These are phyloP conservation scores for Dastarcus helophoroides DNA, from an alignment of 2,888 invertebrate genomes.

Conservation along the genomic window DNA sequence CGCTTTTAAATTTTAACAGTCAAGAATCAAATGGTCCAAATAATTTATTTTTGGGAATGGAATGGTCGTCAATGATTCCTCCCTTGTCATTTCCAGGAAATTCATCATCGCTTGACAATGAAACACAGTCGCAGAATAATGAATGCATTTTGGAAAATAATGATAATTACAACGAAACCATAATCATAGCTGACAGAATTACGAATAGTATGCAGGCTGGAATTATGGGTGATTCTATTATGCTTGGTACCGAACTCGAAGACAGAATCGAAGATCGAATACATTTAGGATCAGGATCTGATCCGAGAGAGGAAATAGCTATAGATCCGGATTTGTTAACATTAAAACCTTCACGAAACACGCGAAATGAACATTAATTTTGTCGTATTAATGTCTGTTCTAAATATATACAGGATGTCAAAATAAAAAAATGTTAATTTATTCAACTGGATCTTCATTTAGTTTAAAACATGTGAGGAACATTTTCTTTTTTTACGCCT, in stretches of 20 bases:
- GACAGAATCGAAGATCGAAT: slow-evolving; percentile 21
- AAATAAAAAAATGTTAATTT: too few relatives aligned
- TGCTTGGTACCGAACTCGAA: slow-evolving; percentile 23
- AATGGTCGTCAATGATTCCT: slow-evolving; percentile 29
- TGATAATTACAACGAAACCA: slow-evolving; percentile 25
- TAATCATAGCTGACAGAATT: slow-evolving; percentile 31
- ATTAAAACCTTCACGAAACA: slow-evolving; percentile 24
- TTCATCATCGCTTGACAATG: slow-evolving; percentile 3
- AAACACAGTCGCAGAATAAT: slow-evolving; percentile 6
- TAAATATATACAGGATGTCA: too few relatives aligned
- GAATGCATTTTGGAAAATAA: slow-evolving; percentile 6
- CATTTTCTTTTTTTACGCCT: too few relatives aligned
- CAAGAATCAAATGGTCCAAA: too few relatives aligned
- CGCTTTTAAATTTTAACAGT: too few relatives aligned
- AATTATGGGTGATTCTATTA: slow-evolving; percentile 27
- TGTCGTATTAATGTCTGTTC: too few relatives aligned
- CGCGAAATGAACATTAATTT: slow-evolving; percentile 7
- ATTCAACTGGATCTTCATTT: too few relatives aligned
- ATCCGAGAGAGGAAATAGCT: slow-evolving; percentile 25
- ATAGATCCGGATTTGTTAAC: slow-evolving; percentile 36
- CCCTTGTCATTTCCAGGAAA: slow-evolving; percentile 6
- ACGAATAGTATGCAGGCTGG: slow-evolving; percentile 25
- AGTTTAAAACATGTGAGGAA: too few relatives aligned
- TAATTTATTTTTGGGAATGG: slow-evolving; percentile 32
- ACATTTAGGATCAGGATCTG: slow-evolving; percentile 14